Evolutionary conservation across 2,797 vertebrate genomes (phyloP).

Genomic region (Aphelocoma californica): DNA sequence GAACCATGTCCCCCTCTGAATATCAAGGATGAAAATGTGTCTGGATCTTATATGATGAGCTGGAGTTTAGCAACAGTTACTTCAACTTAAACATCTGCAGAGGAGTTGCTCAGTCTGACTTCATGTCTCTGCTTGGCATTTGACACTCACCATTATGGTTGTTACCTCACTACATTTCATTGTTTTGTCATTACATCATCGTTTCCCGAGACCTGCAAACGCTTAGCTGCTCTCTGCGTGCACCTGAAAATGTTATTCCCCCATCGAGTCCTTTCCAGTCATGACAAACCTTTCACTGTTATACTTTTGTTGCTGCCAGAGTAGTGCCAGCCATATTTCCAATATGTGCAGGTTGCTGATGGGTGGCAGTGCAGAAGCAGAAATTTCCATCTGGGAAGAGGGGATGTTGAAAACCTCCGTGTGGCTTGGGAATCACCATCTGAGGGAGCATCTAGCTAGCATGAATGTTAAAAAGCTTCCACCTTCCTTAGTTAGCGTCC

Average conservation of each 20-base stretch:
- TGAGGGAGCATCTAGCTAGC: not conserved
- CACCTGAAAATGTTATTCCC: not conserved
- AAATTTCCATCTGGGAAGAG: not conserved
- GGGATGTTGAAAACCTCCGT: not conserved
- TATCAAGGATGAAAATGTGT: not conserved
- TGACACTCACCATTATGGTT: not conserved
- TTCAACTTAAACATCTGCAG: not conserved
- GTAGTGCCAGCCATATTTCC: not conserved
- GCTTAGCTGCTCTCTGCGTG: not conserved
- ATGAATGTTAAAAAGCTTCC: not conserved
- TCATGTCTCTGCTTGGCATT: accelerated
- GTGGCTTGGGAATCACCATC: not conserved
- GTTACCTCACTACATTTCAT: not conserved
- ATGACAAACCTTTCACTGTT: not conserved
- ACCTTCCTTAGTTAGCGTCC: not conserved
- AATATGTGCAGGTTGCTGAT: not conserved
- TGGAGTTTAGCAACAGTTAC: not conserved
- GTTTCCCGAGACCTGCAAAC: not conserved
- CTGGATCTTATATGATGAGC: not conserved
- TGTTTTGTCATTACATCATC: not conserved
- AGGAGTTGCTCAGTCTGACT: not conserved
- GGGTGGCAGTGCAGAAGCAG: not conserved
- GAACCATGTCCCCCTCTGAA: not conserved
- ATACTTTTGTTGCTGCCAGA: not conserved
- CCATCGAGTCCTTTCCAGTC: not conserved